Conservation (phyloP, 2,113 vertebrate species). For the Salminus brasiliensis region DNA sequence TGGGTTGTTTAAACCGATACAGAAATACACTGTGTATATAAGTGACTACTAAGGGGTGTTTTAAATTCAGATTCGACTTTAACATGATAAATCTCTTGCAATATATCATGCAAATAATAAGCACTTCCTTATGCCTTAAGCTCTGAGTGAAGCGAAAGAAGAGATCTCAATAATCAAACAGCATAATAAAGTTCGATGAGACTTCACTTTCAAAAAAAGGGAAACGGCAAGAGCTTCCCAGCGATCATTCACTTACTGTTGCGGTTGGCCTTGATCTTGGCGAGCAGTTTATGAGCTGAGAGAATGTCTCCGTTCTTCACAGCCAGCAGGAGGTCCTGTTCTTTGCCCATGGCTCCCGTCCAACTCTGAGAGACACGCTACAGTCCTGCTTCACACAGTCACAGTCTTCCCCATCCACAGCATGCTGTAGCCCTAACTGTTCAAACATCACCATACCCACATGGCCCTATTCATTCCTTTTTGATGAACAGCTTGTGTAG, state of each 20-base stretch:
- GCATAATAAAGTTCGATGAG: background rate
- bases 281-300: slow-evolving; percentile 72
- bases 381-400: slow-evolving; percentile 7
- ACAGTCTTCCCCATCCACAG: background rate
- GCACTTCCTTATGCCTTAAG: background rate
- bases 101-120: background rate
- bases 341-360: slow-evolving; percentile 71
- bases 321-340: slow-evolving; percentile 76
- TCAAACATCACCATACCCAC: background rate
- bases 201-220: background rate
- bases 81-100: too few relatives aligned
- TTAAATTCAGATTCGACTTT: too few relatives aligned
- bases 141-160: background rate
- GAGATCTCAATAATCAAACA: background rate
- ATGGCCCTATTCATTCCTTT: slow-evolving; percentile 9
- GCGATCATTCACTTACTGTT: slow-evolving; percentile 68
- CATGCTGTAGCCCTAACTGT: slow-evolving; percentile 2
- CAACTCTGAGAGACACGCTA: slow-evolving; percentile 16
- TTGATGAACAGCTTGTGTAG: background rate
- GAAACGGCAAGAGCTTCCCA: background rate
- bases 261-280: slow-evolving; percentile 77
- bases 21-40: too few relatives aligned
- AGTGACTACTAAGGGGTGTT: too few relatives aligned
- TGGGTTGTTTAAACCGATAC: too few relatives aligned
- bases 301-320: slow-evolving; percentile 77